Evolutionary conservation across 1,140 invertebrate genomes (phyloP), one percentile per base, ranked within the genome.

Genomic region (Homalodisca vitripennis): DNA sequence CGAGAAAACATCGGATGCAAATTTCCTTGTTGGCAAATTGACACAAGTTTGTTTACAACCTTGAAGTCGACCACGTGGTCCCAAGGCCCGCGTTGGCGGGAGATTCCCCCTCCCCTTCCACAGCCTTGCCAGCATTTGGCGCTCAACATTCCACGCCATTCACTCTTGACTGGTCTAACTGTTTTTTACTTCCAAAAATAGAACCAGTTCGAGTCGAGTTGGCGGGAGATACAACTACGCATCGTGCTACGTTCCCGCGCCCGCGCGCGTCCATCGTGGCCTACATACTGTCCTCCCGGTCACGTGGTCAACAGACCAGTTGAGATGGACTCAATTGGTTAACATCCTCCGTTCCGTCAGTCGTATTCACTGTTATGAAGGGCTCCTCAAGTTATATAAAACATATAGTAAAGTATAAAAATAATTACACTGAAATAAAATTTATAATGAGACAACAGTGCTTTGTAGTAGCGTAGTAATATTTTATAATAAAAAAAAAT

Each of bases 181-280:
- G 55, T 60, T 60, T 60, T 60, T 60, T 60, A 60, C 55, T 26
- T 26, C 55, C 27, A 60, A 24, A 60, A 27, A 60, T 60, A 60
- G 55, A 60, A 60, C 48, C 48, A 22, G 48, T n/a, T n/a, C n/a
- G n/a, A n/a, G 3, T 20, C 48, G 3, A 22, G 6, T 26, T 60
- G 55, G 55, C 55, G 55, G 55, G 55, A 60, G 26, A 26, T 30
- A 10, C 55, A 26, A 30, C 14, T 10, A 10, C 55, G 55, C 24
- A 3, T 26, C 3, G 26, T 10, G 12, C 14, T 24, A 22, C 48
- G 55, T 26, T 60, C 26, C 48, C 24, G 24, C 22, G 55, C 55
- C 22, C 14, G 6, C 48, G 14, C n/a, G 22, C 48, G 22, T 51
- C 17, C 48, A 3, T 22, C 55, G 26, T 27, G 26, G 3, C 14